Evolutionary conservation across 1,140 invertebrate species (phyloP).

Genomic region (Bombyx mandarina): DNA sequence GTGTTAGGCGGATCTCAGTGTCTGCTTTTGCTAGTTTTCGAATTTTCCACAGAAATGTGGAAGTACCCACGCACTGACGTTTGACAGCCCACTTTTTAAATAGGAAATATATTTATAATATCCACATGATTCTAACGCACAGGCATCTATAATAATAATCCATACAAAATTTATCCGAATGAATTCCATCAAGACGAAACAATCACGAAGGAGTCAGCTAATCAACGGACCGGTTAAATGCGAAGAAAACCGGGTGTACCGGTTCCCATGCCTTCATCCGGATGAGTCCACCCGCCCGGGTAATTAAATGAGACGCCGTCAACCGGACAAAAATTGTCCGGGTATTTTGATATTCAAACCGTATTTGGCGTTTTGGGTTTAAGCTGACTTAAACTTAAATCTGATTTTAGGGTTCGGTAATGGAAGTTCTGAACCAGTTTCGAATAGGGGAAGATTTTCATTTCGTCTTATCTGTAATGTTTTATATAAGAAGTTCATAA

Average conservation of each 20-base stretch:
- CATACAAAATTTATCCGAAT: not conserved
- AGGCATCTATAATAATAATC: not conserved
- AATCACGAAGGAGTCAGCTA: slow-evolving; percentile 14
- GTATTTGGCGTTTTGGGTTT: not conserved
- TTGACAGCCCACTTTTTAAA: too few species aligned
- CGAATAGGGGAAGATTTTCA: too few species aligned
- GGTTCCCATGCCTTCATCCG: slow-evolving; percentile 13
- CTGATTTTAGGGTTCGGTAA: too few species aligned
- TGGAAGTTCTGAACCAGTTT: too few species aligned
- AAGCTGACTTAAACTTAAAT: not conserved
- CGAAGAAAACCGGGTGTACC: slow-evolving; percentile 9
- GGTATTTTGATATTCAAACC: slow-evolving; percentile 18
- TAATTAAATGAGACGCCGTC: slow-evolving; percentile 15
- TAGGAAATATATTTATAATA: too few species aligned
- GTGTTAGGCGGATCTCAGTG: too few species aligned
- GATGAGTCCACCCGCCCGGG: slow-evolving; percentile 9
- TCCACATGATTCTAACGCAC: not conserved
- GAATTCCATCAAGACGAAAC: slow-evolving; percentile 2
- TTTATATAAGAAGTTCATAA: too few species aligned
- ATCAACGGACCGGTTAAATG: slow-evolving; percentile 6
- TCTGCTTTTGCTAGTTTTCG: too few species aligned
- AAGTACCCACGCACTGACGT: too few species aligned
- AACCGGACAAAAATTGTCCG: slow-evolving; percentile 18
- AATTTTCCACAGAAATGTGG: too few species aligned
- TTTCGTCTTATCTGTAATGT: too few species aligned